Evolutionary conservation across 2,888 invertebrate genomes (phyloP), one percentile per base, ranked within the genome.

Genomic region (Eubasilissa splendida): DNA sequence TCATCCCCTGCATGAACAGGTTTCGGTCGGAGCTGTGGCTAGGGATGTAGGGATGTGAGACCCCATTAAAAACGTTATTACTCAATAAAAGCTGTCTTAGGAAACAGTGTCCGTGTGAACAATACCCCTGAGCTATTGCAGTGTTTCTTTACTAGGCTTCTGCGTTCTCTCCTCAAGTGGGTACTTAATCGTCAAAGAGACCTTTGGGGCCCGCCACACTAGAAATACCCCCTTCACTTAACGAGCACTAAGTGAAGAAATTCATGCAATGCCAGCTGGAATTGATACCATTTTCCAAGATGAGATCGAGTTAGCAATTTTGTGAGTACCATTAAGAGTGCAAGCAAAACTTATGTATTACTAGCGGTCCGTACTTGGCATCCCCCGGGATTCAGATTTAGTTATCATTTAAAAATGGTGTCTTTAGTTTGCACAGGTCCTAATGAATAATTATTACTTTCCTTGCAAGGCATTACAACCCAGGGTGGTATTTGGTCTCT

Each of bases 61-160:
- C 50, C 54, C 60, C 71, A 68, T 81, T 79, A 79, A 81, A 79
- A 80, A 79, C 79, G 79, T 81, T 81, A 81, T 76, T 70, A 73
- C 78, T 42, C 71, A 66, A 79, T 81, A 81, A 81, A 81, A 79
- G 68, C 76, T 22, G 66, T 52, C 66, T 65, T n/a, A 58, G 53
- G 31, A 56, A 54, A 79, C 59, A 60, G 66, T 68, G 79, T 54
- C 79, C 65, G 56, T 56, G 22, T 22, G 56, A 79, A 73, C 63
- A 79, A 65, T 68, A 33, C 71, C 71, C 52, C 54, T n/a, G 78
- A 59, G 74, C 58, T 42, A 58, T 58, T 56, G 56, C 74, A 42
- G 58, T 74, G 31, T 22, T 74, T 11, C 53, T 68, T 59, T n/a
- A 31, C 70, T n/a, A 31, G 42, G 42, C 42, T 42, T 42, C 50